These are phyloP conservation scores for Sardinella longiceps DNA, from an alignment of 2,797 vertebrate genomes.

Conservation along the genomic window DNA sequence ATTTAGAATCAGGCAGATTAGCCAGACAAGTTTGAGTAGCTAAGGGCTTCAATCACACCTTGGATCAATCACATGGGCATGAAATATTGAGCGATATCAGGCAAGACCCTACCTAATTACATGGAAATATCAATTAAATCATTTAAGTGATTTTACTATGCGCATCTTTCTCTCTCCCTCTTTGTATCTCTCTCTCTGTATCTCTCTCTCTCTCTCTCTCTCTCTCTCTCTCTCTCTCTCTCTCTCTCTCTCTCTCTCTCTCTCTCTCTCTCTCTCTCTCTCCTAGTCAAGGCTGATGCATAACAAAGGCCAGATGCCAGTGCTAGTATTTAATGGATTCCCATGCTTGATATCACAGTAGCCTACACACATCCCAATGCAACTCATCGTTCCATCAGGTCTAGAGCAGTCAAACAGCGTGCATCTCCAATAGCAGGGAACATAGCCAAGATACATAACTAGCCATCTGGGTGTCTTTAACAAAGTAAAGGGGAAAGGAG, in stretches of 20 bases:
- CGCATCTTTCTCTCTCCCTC: neutral
- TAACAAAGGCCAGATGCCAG: neutral
- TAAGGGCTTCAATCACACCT: neutral
- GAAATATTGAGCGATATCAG: neutral
- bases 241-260: neutral
- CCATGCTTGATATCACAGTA: neutral
- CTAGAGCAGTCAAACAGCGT: neutral
- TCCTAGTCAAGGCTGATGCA: neutral
- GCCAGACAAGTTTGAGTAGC: neutral
- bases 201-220: neutral
- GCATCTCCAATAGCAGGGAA: neutral
- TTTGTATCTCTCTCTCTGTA: neutral
- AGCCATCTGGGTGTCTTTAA: neutral
- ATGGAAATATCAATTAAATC: neutral
- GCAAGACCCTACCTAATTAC: neutral
- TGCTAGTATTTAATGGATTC: neutral
- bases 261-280: neutral
- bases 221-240: neutral
- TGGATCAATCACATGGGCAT: neutral
- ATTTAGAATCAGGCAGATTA: neutral
- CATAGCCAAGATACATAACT: neutral
- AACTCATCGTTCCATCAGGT: neutral
- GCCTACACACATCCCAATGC: neutral
- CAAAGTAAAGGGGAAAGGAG: neutral
- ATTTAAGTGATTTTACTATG: neutral